Conservation (phyloP, 1,140 invertebrate species). For the Drosophila oshimai region DNA sequence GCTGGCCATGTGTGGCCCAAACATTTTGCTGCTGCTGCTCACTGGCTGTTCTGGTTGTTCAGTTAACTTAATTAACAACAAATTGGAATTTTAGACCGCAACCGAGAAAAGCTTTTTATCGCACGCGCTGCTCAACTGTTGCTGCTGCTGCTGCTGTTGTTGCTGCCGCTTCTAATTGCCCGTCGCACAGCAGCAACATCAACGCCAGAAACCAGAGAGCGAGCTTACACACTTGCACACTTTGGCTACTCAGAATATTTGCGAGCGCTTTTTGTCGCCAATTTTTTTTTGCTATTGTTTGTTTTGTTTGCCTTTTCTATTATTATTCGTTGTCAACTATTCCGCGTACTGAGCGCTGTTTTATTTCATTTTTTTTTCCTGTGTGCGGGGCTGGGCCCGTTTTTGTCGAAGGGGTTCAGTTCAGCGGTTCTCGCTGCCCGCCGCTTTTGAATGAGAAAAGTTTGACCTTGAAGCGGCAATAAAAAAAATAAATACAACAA, state of each 20-base stretch:
- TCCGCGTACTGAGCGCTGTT: slow-evolving; percentile 56
- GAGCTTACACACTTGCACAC: slow-evolving; percentile 13
- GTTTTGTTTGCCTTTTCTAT: slow-evolving; percentile 60
- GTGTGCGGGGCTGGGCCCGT: slow-evolving; percentile 42
- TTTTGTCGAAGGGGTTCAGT: slow-evolving; percentile 62
- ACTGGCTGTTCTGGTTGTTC: slow-evolving; percentile 27
- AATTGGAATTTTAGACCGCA: slow-evolving; percentile 36
- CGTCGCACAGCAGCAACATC: slow-evolving; percentile 30
- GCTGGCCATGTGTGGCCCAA: slow-evolving; percentile 7
- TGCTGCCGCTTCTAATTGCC: slow-evolving; percentile 42
- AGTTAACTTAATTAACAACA: slow-evolving; percentile 24
- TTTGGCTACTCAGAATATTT: not conserved
- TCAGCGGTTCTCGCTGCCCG: slow-evolving; percentile 39
- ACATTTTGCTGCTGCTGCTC: slow-evolving; percentile 18
- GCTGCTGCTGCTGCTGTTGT: slow-evolving; percentile 4
- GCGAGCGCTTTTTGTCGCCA: slow-evolving; percentile 4
- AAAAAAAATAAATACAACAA: slow-evolving; percentile 34
- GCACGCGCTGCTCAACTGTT: slow-evolving; percentile 31
- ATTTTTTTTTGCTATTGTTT: slow-evolving; percentile 52
- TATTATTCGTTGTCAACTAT: slow-evolving; percentile 73
- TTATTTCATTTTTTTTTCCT: slow-evolving; percentile 5
- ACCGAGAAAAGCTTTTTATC: slow-evolving; percentile 54
- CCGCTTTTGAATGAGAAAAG: slow-evolving; percentile 69
- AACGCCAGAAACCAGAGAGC: slow-evolving; percentile 18
- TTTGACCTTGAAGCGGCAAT: slow-evolving; percentile 68